Evolutionary conservation across 2,888 invertebrate genomes (phyloP), one percentile per base, ranked within the genome.

Genomic region (Machimus rusticus): DNA sequence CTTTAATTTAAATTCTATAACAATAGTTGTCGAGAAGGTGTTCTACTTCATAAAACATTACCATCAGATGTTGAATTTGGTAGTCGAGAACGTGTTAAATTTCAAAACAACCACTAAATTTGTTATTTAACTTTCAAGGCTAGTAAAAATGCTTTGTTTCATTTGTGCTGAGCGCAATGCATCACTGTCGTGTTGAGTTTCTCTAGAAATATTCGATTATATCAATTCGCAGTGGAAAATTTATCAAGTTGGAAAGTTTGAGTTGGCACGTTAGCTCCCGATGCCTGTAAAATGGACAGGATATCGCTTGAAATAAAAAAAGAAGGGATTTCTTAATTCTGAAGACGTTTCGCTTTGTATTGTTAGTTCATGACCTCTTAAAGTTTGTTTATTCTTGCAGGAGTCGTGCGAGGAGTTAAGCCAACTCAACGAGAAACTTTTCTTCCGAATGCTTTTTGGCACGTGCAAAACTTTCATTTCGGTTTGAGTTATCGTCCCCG

Each of bases 381-480:
- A 86, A 76, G 74, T 86, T 86, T 86, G 86, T 86, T 86, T 86
- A 86, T 74, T 86, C 86, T 86, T 86, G 46, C 46, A 74, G 43
- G 86, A 86, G 39, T 86, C 46, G 86, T 86, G 76, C 74, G 74
- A 86, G 57, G 74, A 74, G 46, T 74, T 86, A 74, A 86, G 86
- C 86, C 46, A 74, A 74, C 43, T 23, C 74, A 12, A 86, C 74
- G 76, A 51, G 51, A 51, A 86, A 86, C 86, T 86, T 86, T 86
- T 43, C 86, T 74, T 76, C 51, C 9, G 57, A 86, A 76, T 86
- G 86, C 86, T 86, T 74, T 86, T 86, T 86, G 74, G 86, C 86
- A 86, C 86, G 86, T 86, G 86, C 86, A 74, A 86, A 74, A 86
- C 86, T 86, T 86, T 86, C 86, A 74, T 74, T 86, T 86, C 86